phyloP scores from a whole-genome alignment of 2,113 vertebrate genomes.

The Monarcha castaneiventris region DNA sequence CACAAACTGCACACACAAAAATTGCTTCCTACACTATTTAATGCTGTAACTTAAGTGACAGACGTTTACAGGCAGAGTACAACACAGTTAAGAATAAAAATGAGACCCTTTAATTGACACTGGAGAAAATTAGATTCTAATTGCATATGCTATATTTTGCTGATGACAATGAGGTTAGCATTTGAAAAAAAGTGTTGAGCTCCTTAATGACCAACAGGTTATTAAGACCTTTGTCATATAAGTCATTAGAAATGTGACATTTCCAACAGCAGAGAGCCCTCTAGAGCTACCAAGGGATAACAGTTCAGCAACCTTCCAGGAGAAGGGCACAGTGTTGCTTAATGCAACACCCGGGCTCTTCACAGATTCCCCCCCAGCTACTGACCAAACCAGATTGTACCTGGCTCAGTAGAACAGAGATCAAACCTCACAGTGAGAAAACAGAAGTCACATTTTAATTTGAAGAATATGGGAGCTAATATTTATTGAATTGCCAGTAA shows the following conservation, averaged over 20 bases:
- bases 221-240: background rate
- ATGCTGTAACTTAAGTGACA: background rate
- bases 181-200: background rate
- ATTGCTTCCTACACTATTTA: background rate
- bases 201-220: slow-evolving; percentile 27
- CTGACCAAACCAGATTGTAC: background rate
- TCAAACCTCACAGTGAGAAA: background rate
- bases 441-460: background rate
- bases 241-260: background rate
- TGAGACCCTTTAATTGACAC: background rate
- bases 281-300: slow-evolving; percentile 51
- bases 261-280: slow-evolving; percentile 66
- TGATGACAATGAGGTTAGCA: background rate
- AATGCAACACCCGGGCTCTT: background rate
- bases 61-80: background rate
- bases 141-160: slow-evolving; percentile 10
- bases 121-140: slow-evolving; percentile 20
- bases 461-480: background rate
- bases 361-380: background rate
- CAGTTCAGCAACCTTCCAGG: background rate
- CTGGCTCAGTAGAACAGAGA: background rate
- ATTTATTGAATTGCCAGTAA: background rate
- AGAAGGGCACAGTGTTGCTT: background rate
- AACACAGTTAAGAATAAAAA: background rate
- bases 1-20: background rate